Percentiles rank a stretch among this genome's conserved stretches.
phyloP scores from a whole-genome alignment of 1,140 invertebrate species.

The Drosophila sulfurigaster region DNA sequence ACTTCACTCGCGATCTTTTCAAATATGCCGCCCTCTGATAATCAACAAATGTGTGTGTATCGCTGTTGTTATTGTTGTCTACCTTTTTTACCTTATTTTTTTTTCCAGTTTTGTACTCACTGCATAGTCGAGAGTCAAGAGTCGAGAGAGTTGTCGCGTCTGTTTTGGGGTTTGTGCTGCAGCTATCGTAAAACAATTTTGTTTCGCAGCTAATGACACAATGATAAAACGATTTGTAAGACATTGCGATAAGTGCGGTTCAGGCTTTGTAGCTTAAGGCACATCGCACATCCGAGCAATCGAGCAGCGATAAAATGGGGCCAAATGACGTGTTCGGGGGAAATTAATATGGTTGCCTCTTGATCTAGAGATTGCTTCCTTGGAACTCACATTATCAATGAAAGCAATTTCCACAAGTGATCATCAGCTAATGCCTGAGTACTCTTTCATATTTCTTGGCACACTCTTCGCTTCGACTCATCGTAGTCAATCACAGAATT shows the following conservation, averaged over 20 bases:
- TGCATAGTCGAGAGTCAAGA: not conserved
- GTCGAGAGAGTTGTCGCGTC: constrained; percentile 4
- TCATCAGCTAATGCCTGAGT: constrained; percentile 2
- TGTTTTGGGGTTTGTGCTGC: not conserved
- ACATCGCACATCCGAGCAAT: not conserved
- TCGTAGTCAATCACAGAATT: not conserved
- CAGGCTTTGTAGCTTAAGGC: constrained; percentile 77
- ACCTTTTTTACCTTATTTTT: not conserved
- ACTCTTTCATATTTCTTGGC: not conserved
- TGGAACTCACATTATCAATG: constrained; percentile 4
- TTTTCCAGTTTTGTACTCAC: not conserved
- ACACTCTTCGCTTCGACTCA: not conserved
- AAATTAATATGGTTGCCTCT: constrained; percentile 21
- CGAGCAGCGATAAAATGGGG: constrained; percentile 46
- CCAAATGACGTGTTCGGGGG: constrained; percentile 16
- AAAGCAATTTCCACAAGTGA: constrained; percentile 16
- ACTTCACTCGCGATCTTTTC: constrained; percentile 49
- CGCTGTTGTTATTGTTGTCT: constrained; percentile 50
- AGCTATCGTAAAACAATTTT: constrained; percentile 76
- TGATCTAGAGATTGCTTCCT: constrained; percentile 10
- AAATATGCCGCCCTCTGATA: constrained; percentile 69
- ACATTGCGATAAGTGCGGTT: constrained; percentile 81
- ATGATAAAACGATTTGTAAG: constrained; percentile 84
- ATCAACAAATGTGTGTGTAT: constrained; percentile 72
- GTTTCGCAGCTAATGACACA: constrained; percentile 74